Conservation (phyloP, 1,140 invertebrate genomes). For the Ceratosolen solmsi region DNA sequence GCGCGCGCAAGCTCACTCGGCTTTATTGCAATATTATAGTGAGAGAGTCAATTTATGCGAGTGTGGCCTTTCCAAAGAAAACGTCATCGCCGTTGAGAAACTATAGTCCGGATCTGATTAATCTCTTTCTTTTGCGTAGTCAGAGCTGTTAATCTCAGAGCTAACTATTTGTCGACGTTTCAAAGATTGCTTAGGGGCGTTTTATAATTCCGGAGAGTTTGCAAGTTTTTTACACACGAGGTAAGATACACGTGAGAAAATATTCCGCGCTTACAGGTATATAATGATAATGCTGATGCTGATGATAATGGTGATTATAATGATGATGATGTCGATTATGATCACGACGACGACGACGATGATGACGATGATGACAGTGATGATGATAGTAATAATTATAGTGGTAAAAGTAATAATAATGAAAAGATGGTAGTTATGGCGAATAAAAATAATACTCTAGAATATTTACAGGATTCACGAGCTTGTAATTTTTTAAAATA, state of each 20-base stretch:
- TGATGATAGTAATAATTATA: too few species aligned
- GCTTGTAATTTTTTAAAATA: too few species aligned
- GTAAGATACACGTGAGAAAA: too few species aligned
- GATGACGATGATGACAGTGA: too few species aligned
- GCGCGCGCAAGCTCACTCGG: neutral
- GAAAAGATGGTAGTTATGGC: neutral
- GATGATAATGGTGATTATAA: too few species aligned
- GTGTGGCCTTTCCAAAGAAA: neutral
- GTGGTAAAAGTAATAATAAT: too few species aligned
- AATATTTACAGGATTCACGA: constrained; percentile 7
- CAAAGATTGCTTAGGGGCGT: neutral
- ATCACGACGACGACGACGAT: too few species aligned
- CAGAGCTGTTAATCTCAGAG: neutral
- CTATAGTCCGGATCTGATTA: constrained; percentile 3
- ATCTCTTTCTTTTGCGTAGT: neutral
- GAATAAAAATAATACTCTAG: neutral
- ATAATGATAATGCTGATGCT: too few species aligned
- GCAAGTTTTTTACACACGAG: neutral
- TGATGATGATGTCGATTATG: too few species aligned
- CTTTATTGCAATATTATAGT: neutral
- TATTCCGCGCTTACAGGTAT: too few species aligned
- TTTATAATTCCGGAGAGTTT: neutral
- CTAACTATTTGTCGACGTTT: neutral
- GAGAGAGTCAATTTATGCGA: neutral
- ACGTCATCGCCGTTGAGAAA: neutral